Conservation (phyloP, 2,888 invertebrate genomes). For the Phorcus lineatus region DNA sequence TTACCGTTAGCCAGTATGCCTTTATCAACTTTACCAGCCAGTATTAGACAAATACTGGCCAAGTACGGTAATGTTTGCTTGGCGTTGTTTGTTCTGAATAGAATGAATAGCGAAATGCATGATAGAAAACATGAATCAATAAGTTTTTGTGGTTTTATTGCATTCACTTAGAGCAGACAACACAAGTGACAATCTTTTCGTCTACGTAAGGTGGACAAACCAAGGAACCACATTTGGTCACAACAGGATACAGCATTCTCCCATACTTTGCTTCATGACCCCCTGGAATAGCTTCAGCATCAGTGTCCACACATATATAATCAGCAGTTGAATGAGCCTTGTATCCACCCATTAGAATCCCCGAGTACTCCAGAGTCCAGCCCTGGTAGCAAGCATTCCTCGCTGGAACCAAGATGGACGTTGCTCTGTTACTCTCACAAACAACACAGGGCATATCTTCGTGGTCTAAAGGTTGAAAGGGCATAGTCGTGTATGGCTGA, state of each 20-base stretch:
- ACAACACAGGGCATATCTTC: constrained; percentile 25
- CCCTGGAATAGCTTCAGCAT: neutral
- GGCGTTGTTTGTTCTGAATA: no score
- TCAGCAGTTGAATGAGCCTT: neutral
- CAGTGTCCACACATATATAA: neutral
- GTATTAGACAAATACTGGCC: no score
- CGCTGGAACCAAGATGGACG: constrained; percentile 1
- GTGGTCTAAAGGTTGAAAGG: no score
- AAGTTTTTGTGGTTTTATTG: no score
- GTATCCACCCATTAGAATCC: neutral
- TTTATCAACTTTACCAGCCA: no score
- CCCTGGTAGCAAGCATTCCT: neutral
- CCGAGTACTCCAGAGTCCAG: neutral
- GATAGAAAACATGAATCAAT: no score
- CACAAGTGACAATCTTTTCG: neutral
- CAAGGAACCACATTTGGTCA: neutral
- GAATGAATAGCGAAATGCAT: no score
- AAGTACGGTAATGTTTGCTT: no score
- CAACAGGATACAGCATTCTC: neutral
- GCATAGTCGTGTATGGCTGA: no score
- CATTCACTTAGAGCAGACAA: constrained; percentile 3
- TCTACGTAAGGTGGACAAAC: constrained; percentile 7
- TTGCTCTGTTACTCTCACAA: neutral
- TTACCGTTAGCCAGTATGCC: no score
- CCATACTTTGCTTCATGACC: neutral